A percentile compares a stretch with the other conserved stretches of the same genome.
Evolutionary conservation across 2,888 invertebrate genomes (phyloP).

Genomic region (Pycnomerus fuliginosus): DNA sequence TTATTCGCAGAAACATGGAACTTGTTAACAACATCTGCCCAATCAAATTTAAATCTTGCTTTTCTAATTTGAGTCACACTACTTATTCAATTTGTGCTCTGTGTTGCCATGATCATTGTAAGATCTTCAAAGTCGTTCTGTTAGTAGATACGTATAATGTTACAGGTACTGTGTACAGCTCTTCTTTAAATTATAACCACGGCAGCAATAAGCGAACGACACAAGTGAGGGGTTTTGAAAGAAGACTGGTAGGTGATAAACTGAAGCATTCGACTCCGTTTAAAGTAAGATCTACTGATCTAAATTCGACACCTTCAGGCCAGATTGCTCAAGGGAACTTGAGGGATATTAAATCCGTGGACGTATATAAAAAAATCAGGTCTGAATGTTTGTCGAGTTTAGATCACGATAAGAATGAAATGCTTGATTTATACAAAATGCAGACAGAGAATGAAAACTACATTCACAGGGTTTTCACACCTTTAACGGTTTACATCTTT

Average conservation of each 20-base stretch:
- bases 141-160: not conserved
- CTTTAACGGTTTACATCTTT: not conserved
- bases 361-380: conserved; percentile 2
- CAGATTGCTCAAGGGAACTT: too few relatives aligned
- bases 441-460: not conserved
- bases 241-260: too few relatives aligned
- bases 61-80: not conserved
- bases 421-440: not conserved
- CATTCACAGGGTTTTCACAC: not conserved
- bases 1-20: not conserved
- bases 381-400: not conserved
- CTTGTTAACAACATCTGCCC: not conserved
- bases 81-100: not conserved
- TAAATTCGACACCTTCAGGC: too few relatives aligned
- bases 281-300: too few relatives aligned
- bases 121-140: not conserved
- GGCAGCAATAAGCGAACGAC: too few relatives aligned
- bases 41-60: not conserved
- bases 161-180: not conserved
- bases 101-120: not conserved
- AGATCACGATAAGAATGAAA: conserved; percentile 1
- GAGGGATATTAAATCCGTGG: not conserved
- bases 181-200: not conserved
- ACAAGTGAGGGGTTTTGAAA: too few relatives aligned
- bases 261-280: too few relatives aligned